Base-by-base conservation (phyloP, 2,797 vertebrate species). In the Tapera naevia region DNA sequence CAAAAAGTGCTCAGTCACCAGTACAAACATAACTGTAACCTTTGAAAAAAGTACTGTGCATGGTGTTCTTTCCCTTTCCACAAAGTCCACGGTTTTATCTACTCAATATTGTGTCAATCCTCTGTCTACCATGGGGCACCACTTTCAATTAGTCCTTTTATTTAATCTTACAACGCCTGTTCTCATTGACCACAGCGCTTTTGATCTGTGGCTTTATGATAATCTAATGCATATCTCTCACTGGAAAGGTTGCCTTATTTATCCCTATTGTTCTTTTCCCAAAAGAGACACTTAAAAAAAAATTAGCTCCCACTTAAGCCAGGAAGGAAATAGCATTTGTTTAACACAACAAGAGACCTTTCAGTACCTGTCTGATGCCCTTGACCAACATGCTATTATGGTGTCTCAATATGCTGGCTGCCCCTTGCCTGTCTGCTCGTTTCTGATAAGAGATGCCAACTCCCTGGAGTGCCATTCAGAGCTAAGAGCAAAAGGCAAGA, bases 271-370 rank as follows among this genome's bases (percentile, higher is more conserved):
- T 97, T 98, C 97, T 95, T 91, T 53, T 74, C 95, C 90, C 94
- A 97, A 89, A 94, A 96, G 94, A 97, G 86, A 97, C 96, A 94
- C 88, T 95, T 94, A 70, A 96, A 97, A 97, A 96, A 95, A 96
- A 94, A 96, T 82, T 65, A 96, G 91, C 94, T 96, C 92, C 90
- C 82, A 89, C 28, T 86, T 97, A 97, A 97, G 95, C 84, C 93
- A 97, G 97, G 98, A 98, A 98, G 98, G 98, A 98, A 98, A 96
- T 57, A 61, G 81, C 94, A 94, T 98, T 97, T 98, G 97, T 97
- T 98, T 97, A 96, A 97, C 95, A 94, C 91, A 95, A 97, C 67
- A 33, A 95, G 97, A 97, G 96, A 97, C 97, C 97, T 98, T 97
- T 98, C 97, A 96, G 97, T 97, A 97, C 97, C 97, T 98, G 98